Evolutionary conservation across 2,888 invertebrate species (phyloP), one percentile per base, ranked within the genome.

Genomic region (Parascotia fuliginaria): DNA sequence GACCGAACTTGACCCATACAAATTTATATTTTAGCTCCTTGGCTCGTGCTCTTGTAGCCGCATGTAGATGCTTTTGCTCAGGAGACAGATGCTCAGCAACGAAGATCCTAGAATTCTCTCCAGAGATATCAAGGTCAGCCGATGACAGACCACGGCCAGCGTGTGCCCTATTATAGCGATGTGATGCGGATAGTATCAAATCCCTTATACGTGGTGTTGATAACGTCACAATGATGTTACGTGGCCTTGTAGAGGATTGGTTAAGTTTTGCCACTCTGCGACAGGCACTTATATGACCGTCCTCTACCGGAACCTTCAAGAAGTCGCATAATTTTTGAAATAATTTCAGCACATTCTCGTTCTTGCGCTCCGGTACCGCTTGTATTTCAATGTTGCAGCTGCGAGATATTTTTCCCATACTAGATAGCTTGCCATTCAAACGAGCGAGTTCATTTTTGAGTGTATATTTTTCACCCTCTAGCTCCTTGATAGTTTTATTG

Each of bases 301-400:
- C 57, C 0, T 16, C 14, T 0, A 54, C 16, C 1, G 14, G 1
- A 0, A 52, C 40, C 4, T 51, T 11, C 9, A 63, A 4, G 7
- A 19, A 40, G 0, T 48, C 44, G 22, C 55, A 59, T 0, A 63
- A 14, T 1, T 38, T 52, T 12, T 43, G 42, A 34, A 57, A 52
- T n/a, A 63, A 16, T 7, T 3, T 9, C 19, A 39, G 9, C 0
- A 55, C 29, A 15, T 58, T 40, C 13, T 60, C 55, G 11, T 15
- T 44, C 2, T 42, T 41, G 9, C 28, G 51, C 9, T 57, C 53
- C 1, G 31, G 31, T 4, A 31, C 31, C 6, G 3, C 11, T 1
- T 31, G 31, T 13, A 31, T 12, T 6, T 31, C 31, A 12, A 31
- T 31, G 13, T 31, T 31, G 3, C 3, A 4, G 13, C 1, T 3